Evolutionary conservation across 1,140 invertebrate species (phyloP).

Genomic region (Lutraria rhynchaena): DNA sequence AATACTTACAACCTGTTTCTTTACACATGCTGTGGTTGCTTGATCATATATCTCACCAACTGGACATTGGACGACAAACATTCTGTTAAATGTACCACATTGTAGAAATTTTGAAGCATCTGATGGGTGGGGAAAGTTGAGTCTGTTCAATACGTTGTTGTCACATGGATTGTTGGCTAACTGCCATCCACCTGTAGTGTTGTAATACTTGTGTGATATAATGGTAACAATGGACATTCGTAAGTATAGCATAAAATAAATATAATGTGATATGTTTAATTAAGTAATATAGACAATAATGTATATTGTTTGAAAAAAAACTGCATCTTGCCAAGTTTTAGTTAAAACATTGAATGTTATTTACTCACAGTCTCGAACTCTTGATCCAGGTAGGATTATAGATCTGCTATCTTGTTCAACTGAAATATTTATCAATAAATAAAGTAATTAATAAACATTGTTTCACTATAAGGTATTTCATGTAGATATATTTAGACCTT

Average conservation of each 20-base stretch:
- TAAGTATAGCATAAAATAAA: neutral
- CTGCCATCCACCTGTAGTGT: slow-evolving; percentile 47
- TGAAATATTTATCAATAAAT: no score
- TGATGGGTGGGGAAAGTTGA: slow-evolving; percentile 43
- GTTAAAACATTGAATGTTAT: neutral
- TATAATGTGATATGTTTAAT: neutral
- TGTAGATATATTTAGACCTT: no score
- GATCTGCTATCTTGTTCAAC: neutral
- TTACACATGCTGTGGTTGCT: slow-evolving; percentile 11
- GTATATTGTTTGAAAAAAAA: neutral
- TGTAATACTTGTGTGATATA: slow-evolving; percentile 18
- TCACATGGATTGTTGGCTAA: slow-evolving; percentile 33
- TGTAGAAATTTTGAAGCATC: slow-evolving; percentile 61
- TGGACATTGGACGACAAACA: slow-evolving; percentile 59
- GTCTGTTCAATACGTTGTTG: slow-evolving; percentile 15
- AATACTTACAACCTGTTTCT: neutral
- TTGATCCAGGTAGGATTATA: slow-evolving; percentile 9
- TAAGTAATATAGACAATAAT: neutral
- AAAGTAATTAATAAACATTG: no score
- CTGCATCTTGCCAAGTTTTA: neutral
- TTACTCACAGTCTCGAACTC: slow-evolving; percentile 2
- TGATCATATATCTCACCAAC: slow-evolving; percentile 53
- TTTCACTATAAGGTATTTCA: no score
- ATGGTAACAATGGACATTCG: slow-evolving; percentile 11
- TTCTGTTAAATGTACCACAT: slow-evolving; percentile 47